Percentiles rank a stretch among this genome's conserved stretches.
phyloP scores from a whole-genome alignment of 2,888 invertebrate species.

The Drosophila macrospina region DNA sequence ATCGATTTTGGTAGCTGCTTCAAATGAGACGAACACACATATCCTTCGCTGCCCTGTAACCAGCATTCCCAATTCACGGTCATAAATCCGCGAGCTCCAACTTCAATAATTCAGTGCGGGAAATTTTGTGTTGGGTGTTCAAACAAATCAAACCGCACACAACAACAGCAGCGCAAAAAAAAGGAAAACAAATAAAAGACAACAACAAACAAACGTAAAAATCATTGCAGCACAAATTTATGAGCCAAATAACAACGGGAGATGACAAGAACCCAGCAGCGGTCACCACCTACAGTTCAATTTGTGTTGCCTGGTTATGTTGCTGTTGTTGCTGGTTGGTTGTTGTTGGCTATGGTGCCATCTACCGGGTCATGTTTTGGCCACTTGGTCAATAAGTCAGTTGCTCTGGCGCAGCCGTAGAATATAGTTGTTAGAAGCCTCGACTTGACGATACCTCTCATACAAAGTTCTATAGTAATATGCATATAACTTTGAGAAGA shows the following conservation, averaged over 20 bases:
- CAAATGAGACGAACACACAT: conserved; percentile 43
- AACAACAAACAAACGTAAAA: conserved; percentile 54
- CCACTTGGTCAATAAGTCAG: conserved; percentile 73
- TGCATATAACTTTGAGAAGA: not conserved
- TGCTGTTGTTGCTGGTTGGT: conserved; percentile 14
- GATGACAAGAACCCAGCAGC: conserved; percentile 82
- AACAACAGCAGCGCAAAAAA: conserved; percentile 29
- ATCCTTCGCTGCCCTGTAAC: conserved; percentile 7
- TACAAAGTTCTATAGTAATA: not conserved
- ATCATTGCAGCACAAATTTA: conserved; percentile 79
- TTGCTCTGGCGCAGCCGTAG: conserved; percentile 35
- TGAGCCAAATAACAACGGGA: conserved; percentile 83
- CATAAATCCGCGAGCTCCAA: conserved; percentile 76
- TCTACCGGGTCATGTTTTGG: conserved; percentile 62
- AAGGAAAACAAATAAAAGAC: conserved; percentile 17
- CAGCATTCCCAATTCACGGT: conserved; percentile 58
- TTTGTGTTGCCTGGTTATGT: conserved; percentile 70
- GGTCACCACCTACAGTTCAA: conserved; percentile 81
- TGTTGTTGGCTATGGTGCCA: conserved; percentile 24
- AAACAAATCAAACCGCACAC: conserved; percentile 72
- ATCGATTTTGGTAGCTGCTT: conserved; percentile 60
- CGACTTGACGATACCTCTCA: conserved; percentile 25
- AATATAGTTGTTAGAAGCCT: not conserved
- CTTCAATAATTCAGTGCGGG: conserved; percentile 81
- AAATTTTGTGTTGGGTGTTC: conserved; percentile 75